A percentile compares a stretch with the other conserved stretches of the same genome.
These are phyloP conservation scores for Oxyura jamaicensis DNA, from an alignment of 2,113 vertebrate genomes.

Conservation along the genomic window DNA sequence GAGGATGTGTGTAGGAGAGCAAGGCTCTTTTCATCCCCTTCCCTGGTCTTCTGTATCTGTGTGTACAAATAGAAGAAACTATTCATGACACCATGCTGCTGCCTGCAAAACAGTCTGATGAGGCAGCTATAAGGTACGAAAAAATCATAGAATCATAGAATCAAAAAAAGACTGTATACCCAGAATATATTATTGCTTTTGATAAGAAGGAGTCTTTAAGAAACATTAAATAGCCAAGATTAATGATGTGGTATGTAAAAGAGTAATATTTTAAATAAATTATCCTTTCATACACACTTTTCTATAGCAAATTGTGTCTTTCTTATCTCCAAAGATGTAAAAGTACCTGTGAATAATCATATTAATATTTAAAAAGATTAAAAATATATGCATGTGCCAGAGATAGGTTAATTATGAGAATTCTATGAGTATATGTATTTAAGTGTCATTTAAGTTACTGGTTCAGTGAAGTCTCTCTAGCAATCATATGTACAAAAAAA, in stretches of 20 bases:
- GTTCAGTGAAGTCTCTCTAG: neutral
- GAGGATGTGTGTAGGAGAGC: neutral
- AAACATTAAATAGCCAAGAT: neutral
- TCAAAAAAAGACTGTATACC: neutral
- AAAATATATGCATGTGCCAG: neutral
- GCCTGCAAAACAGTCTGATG: neutral
- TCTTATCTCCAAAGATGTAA: neutral
- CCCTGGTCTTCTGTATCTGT: neutral
- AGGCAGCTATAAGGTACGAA: neutral
- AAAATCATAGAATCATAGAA: too few species aligned
- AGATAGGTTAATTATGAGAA: neutral
- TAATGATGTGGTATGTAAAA: neutral
- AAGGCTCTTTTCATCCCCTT: neutral
- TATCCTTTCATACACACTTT: neutral
- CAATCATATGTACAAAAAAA: neutral
- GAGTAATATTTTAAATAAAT: neutral
- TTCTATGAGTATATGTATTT: neutral
- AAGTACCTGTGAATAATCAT: neutral
- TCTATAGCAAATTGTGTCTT: neutral
- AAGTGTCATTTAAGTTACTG: neutral
- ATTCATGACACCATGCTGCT: neutral
- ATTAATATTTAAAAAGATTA: neutral
- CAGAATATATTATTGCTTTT: neutral
- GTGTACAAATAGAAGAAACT: neutral
- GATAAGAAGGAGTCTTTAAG: neutral